phyloP scores from a whole-genome alignment of 2,888 invertebrate species.

The Drosophila macrothrix region DNA sequence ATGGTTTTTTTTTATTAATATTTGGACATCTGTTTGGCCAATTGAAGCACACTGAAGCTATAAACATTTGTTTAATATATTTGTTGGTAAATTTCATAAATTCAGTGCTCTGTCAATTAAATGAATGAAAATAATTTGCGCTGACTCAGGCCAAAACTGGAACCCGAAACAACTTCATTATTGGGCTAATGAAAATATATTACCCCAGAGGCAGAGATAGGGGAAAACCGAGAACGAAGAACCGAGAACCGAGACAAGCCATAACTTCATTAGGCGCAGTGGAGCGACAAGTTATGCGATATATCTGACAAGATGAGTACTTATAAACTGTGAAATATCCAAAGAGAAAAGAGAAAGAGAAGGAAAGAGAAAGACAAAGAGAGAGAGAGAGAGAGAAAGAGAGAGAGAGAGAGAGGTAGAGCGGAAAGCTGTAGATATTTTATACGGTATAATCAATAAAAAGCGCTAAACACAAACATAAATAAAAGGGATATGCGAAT shows the following conservation, averaged over 20 bases:
- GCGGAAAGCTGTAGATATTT: slow-evolving; percentile 36
- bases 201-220: slow-evolving; percentile 13
- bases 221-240: slow-evolving; percentile 2
- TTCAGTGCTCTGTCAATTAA: slow-evolving; percentile 65
- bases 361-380: neutral
- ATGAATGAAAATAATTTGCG: slow-evolving; percentile 75
- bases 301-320: slow-evolving; percentile 64
- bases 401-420: neutral
- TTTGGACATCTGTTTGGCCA: slow-evolving; percentile 46
- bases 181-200: slow-evolving; percentile 72
- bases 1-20: slow-evolving; percentile 9
- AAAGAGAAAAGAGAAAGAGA: slow-evolving; percentile 28
- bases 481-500: slow-evolving; percentile 65
- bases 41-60: slow-evolving; percentile 50
- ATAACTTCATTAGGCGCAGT: slow-evolving; percentile 73
- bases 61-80: slow-evolving; percentile 48
- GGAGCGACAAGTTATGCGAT: slow-evolving; percentile 64
- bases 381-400: neutral
- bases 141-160: slow-evolving; percentile 56
- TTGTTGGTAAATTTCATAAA: slow-evolving; percentile 59
- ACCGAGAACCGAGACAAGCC: slow-evolving; percentile 36
- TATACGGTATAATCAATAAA: slow-evolving; percentile 72
- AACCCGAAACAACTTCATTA: slow-evolving; percentile 59
- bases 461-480: slow-evolving; percentile 68
- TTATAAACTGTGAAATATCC: slow-evolving; percentile 61